A percentile compares a stretch with the other conserved stretches of the same genome.
Evolutionary conservation across 1,140 invertebrate species (phyloP).

Genomic region (Eueides isabella): DNA sequence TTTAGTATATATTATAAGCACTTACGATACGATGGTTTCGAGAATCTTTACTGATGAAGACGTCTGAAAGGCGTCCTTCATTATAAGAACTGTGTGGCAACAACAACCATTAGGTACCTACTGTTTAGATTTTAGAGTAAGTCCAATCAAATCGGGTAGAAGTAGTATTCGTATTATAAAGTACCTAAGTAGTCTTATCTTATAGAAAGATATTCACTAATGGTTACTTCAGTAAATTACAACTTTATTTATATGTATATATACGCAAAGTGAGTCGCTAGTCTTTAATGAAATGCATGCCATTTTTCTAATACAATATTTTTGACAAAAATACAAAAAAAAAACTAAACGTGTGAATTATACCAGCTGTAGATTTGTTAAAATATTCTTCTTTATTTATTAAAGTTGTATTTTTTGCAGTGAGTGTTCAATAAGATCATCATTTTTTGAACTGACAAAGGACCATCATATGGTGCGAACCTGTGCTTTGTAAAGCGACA

Average conservation of each 20-base stretch:
- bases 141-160: no score
- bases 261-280: not conserved
- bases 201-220: no score
- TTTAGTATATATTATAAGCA: not conserved
- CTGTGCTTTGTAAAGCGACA: constrained; percentile 63
- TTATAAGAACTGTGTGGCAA: no score
- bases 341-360: constrained; percentile 29
- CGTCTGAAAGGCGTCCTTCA: no score
- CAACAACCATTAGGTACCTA: no score
- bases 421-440: constrained; percentile 5
- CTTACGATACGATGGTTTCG: no score
- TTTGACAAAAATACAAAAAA: not conserved
- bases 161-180: no score
- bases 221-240: no score
- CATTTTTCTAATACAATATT: not conserved
- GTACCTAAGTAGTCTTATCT: no score
- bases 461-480: constrained; percentile 56
- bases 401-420: not conserved
- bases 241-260: not conserved
- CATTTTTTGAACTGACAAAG: constrained; percentile 46
- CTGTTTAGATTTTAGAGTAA: no score
- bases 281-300: not conserved
- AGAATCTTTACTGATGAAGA: no score
- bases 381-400: not conserved
- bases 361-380: constrained; percentile 15